Base-by-base conservation (phyloP, 2,113 vertebrate genomes). In the Pyxicephalus adspersus region DNA sequence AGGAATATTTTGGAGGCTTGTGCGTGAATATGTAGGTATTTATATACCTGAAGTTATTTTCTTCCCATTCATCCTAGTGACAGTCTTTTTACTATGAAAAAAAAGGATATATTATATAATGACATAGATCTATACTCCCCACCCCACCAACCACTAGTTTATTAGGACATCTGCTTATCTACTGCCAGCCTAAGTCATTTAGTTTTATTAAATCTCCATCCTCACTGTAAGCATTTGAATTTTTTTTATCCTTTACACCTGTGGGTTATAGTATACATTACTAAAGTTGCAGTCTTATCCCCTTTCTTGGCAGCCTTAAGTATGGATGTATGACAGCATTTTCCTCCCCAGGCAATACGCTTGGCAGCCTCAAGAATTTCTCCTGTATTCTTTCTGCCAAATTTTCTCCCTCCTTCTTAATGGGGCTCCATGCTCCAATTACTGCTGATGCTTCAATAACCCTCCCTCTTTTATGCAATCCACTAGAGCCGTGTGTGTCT, bases 351-450 rank as follows among this genome's bases (percentile, higher is more conserved):
- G 77, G 67, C 67, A 80, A 8, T 63, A 80, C 50, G 31, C 45
- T 81, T 81, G 79, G 79, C 79, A 73, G 50, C 68, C 64, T 79
- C 19, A 57, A 68, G 77, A 64, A 54, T 51, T 38, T 64, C 60
- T 73, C 34, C 68, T 81, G 20, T 65, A 29, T 28, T 55, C 29
- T 31, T 73, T 22, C 60, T 81, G 58, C 60, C 58, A 81, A 65
- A 73, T 74, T 54, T n/a, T 65, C 57, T 78, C 29, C 55, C 79
- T 65, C 74, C 60, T 81, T 51, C 28, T 74, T 74, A 81, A 81
- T 81, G 50, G 79, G 79, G 68, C 68, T 74, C 60, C 45, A 74
- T 81, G 79, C 70, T 81, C 79, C 68, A 81, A 74, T 81, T 73
- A 81, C 51, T 61, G 28, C 70, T 74, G 28, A 61, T 74, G 55